These are phyloP conservation scores for Campoletis sonorensis DNA, from an alignment of 1,140 invertebrate genomes.

Conservation along the genomic window DNA sequence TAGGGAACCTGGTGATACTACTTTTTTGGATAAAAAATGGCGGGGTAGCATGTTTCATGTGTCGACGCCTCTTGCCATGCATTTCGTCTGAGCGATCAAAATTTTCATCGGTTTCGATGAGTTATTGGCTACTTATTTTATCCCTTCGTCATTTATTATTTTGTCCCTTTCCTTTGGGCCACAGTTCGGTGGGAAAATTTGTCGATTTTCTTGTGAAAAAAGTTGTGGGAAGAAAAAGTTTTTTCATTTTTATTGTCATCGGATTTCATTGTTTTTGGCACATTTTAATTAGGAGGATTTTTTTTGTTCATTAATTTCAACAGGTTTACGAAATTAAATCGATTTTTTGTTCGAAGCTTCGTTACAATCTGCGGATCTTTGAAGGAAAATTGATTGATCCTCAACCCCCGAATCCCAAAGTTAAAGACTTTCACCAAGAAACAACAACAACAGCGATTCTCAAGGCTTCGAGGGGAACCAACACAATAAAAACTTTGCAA, in stretches of 20 bases:
- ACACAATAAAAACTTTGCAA: constrained; percentile 26
- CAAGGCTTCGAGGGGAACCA: constrained; percentile 7
- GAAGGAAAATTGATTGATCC: constrained; percentile 56
- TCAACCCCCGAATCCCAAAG: constrained; percentile 44
- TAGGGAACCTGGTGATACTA: too few relatives aligned
- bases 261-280: too few relatives aligned
- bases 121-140: background rate
- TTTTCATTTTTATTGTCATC: too few relatives aligned
- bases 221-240: too few relatives aligned
- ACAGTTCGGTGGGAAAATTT: too few relatives aligned
- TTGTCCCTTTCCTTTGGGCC: too few relatives aligned
- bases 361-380: constrained; percentile 8
- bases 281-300: too few relatives aligned
- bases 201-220: too few relatives aligned
- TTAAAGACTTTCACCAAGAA: constrained; percentile 1
- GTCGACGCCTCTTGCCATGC: background rate
- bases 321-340: too few relatives aligned
- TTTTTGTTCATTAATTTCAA: too few relatives aligned
- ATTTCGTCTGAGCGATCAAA: constrained; percentile 24
- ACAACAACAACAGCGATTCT: background rate
- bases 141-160: background rate
- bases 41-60: background rate
- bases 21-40: too few relatives aligned
- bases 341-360: background rate
- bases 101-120: constrained; percentile 30